Conservation (phyloP, 2,113 vertebrate species). For the Gavia stellata region DNA sequence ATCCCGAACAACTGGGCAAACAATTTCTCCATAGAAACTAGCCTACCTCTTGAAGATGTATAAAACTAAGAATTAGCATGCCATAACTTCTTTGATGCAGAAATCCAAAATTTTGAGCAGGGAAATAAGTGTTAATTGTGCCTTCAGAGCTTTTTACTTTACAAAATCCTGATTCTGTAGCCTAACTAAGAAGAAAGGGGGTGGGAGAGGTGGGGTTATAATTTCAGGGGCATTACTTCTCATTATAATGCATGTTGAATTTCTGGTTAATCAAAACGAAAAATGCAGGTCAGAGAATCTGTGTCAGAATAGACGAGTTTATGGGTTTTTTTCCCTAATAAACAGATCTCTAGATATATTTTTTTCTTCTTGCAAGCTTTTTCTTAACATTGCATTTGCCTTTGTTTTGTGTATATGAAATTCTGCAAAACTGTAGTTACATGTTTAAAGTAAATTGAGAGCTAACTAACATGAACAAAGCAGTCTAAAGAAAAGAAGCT, state of each 20-base stretch:
- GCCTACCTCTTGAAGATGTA: background rate
- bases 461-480: background rate
- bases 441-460: background rate
- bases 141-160: background rate
- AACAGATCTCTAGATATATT: background rate
- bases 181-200: background rate
- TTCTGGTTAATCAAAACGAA: background rate
- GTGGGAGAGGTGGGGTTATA: accelerated
- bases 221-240: background rate
- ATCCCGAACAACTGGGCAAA: background rate
- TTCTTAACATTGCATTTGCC: background rate
- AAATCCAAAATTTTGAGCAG: background rate
- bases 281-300: background rate
- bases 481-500: background rate
- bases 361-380: background rate
- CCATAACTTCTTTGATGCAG: background rate
- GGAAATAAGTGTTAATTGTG: background rate
- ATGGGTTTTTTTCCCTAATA: background rate
- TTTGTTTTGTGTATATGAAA: background rate
- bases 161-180: background rate
- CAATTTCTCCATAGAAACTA: background rate
- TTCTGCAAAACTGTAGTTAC: background rate
- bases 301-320: background rate
- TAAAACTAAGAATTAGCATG: background rate
- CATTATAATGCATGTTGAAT: background rate